A percentile compares a stretch with the other conserved stretches of the same genome.
phyloP scores from a whole-genome alignment of 1,140 invertebrate species.

The Saccostrea cuccullata region DNA sequence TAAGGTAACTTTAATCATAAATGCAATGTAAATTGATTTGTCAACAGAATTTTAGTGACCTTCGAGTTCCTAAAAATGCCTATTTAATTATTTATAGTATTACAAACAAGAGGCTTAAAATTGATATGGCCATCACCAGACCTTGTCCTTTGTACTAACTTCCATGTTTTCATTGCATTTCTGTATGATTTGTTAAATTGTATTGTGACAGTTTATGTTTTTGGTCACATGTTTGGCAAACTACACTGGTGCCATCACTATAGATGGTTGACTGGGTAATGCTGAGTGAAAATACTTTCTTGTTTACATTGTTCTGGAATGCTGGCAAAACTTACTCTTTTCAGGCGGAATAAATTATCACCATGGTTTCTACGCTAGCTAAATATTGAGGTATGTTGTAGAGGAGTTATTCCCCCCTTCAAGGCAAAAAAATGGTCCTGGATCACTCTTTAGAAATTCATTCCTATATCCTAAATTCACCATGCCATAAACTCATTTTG shows the following conservation, averaged over 20 bases:
- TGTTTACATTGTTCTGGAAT: constrained; percentile 13
- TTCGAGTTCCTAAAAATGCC: too few relatives aligned
- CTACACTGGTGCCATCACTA: not conserved
- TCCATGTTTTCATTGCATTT: not conserved
- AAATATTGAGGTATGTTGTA: constrained; percentile 41
- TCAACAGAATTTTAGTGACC: too few relatives aligned
- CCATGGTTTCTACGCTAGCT: constrained; percentile 43
- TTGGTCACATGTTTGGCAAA: not conserved
- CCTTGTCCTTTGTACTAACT: not conserved
- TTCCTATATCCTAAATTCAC: constrained; percentile 11
- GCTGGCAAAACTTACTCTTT: constrained; percentile 30
- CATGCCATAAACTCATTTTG: not conserved
- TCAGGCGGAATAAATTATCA: constrained; percentile 40
- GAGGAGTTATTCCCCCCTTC: constrained; percentile 20
- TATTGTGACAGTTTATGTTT: not conserved
- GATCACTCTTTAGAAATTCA: not conserved
- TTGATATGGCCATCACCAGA: too few relatives aligned
- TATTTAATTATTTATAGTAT: too few relatives aligned
- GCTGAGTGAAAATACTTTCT: not conserved
- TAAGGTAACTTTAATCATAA: too few relatives aligned
- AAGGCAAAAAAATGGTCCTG: not conserved
- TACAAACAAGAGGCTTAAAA: too few relatives aligned
- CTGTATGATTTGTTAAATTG: not conserved
- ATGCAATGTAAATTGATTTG: too few relatives aligned
- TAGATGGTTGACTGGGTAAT: not conserved